Evolutionary conservation across 2,888 invertebrate species (phyloP).

Genomic region (Drepana falcataria): DNA sequence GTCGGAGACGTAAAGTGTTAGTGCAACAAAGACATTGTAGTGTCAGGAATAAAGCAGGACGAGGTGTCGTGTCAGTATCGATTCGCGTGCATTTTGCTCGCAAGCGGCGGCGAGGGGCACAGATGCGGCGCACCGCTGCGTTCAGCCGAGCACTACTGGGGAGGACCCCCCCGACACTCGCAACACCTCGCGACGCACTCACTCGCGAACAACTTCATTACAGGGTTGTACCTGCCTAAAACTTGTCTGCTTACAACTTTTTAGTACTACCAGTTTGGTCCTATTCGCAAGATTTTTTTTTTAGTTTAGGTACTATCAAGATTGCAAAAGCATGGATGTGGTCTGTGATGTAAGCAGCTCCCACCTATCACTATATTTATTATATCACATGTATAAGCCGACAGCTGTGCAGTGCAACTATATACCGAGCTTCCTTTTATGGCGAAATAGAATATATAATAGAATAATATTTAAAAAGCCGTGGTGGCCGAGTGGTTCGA

Average conservation of each 20-base stretch:
- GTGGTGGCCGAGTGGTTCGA: no score
- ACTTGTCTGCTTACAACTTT: not conserved
- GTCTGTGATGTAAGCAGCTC: no score
- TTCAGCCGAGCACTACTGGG: constrained; percentile 55
- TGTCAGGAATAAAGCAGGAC: constrained; percentile 40
- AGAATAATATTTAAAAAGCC: no score
- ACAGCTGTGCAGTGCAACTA: no score
- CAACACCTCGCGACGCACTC: constrained; percentile 73
- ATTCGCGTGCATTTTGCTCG: constrained; percentile 69
- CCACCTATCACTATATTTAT: no score
- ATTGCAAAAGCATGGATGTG: no score
- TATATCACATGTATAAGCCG: no score
- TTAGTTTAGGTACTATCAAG: no score
- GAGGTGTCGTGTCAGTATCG: constrained; percentile 61
- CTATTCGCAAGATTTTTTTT: no score
- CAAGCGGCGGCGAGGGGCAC: constrained; percentile 36
- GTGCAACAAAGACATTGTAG: constrained; percentile 66
- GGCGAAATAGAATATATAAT: no score
- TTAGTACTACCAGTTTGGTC: no score
- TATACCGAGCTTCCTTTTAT: no score
- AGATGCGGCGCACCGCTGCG: constrained; percentile 64
- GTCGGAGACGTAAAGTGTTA: constrained; percentile 55
- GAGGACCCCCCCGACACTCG: constrained; percentile 49
- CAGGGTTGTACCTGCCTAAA: constrained; percentile 48
- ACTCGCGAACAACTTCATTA: constrained; percentile 55